Evolutionary conservation across 2,888 invertebrate genomes (phyloP), one percentile per base, ranked within the genome.

Genomic region (Yponomeuta sedellus): DNA sequence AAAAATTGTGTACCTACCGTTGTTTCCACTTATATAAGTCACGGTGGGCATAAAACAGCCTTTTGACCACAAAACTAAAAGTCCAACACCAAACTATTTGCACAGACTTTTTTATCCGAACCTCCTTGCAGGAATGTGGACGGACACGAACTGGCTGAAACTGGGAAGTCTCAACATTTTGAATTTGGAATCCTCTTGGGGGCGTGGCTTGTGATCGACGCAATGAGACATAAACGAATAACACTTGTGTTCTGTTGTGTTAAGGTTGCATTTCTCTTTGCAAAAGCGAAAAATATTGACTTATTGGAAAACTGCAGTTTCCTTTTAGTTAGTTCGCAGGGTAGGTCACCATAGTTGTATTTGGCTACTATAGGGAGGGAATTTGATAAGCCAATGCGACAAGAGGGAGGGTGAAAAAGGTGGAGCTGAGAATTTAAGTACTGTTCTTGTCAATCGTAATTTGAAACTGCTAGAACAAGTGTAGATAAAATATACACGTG

Each of bases 41-140:
- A 88, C 79, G 68, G 88, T 89, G 75, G 89, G 89, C 89, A 90
- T 89, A 84, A 77, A 86, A 79, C 75, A 68, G 69, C 67, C 61
- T 63, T 16, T 58, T 62, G 10, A 52, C n/a, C 40, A 22, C 28
- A 56, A 44, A 59, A 19, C 2, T 39, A 5, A 34, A 11, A 58
- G 28, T 10, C 22, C n/a, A 57, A 52, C 22, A 12, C 39, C 44
- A 19, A 34, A 19, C 25, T 19, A 40, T 19, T 62, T 62, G 16
- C 12, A 39, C 39, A 20, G 12, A 28, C 10, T 61, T 34, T 34
- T 34, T 34, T 34, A 25, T 11, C 11, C n/a, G 39, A 40, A 34
- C 39, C 62, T 34, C 62, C 22, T 59, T 59, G 19, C 62, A 39
- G 28, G 34, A 28, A n/a, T 0, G 19, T 10, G 34, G n/a, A 10